Conservation (phyloP, 2,888 invertebrate species). For the Syritta pipiens region DNA sequence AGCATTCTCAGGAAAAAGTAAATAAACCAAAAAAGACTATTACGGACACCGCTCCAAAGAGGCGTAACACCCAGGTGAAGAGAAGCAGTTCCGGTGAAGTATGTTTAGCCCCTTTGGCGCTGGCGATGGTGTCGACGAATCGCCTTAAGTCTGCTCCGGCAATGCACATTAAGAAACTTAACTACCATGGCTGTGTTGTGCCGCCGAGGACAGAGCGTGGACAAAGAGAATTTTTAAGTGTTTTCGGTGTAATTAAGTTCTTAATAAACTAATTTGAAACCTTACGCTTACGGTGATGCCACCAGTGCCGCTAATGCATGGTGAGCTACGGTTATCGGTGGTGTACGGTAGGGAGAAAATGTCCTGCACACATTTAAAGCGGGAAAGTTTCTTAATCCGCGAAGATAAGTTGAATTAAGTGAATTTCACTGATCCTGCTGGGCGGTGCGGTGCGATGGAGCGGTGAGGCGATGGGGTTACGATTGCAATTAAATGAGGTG, state of each 20-base stretch:
- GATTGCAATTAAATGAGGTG: conserved; percentile 29
- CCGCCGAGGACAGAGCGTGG: conserved; percentile 5
- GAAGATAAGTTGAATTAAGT: conserved; percentile 63
- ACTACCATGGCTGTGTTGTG: conserved; percentile 19
- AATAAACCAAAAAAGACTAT: conserved; percentile 65
- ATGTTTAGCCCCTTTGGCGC: conserved; percentile 27
- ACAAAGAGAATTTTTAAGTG: conserved; percentile 68
- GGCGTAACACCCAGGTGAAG: too few relatives aligned
- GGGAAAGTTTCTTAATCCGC: conserved; percentile 56
- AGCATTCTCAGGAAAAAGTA: conserved; percentile 51
- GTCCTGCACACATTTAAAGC: conserved; percentile 23
- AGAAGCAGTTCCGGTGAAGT: conserved; percentile 47
- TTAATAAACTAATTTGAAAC: conserved; percentile 68
- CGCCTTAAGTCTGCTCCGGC: conserved; percentile 57
- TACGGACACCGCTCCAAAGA: conserved; percentile 66
- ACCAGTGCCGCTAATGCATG: conserved; percentile 47
- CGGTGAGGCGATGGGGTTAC: background rate
- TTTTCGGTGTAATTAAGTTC: conserved; percentile 68
- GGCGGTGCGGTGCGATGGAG: background rate
- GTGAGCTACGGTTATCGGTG: conserved; percentile 27
- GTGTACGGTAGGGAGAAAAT: background rate
- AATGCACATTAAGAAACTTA: conserved; percentile 61
- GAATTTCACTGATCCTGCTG: conserved; percentile 25
- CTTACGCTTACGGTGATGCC: conserved; percentile 37
- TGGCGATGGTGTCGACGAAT: background rate